These are phyloP conservation scores for Agrotis clavis DNA, from an alignment of 2,888 invertebrate species.

Conservation along the genomic window DNA sequence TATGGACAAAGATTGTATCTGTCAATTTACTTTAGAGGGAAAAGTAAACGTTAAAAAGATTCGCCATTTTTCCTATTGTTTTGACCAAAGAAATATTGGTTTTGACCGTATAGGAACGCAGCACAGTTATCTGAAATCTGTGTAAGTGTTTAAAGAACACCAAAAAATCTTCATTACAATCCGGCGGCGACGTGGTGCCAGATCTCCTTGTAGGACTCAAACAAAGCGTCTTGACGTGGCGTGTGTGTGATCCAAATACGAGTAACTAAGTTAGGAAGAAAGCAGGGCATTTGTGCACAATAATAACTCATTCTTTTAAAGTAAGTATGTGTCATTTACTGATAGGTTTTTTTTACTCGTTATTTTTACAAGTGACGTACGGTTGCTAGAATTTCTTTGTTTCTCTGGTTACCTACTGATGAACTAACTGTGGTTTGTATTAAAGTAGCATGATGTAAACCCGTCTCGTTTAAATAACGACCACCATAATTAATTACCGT, in stretches of 20 bases:
- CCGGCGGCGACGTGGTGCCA: constrained; percentile 22
- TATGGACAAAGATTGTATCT: constrained; percentile 53
- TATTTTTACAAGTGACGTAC: background rate
- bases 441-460: constrained; percentile 16
- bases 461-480: constrained; percentile 27
- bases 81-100: too few species aligned
- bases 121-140: constrained; percentile 29
- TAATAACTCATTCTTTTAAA: constrained; percentile 17
- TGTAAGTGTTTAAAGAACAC: constrained; percentile 19
- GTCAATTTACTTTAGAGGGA: constrained; percentile 52
- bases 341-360: background rate
- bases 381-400: background rate
- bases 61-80: constrained; percentile 11
- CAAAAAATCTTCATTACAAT: constrained; percentile 42
- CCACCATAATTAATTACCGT: constrained; percentile 28
- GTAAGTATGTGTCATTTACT: constrained; percentile 15
- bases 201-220: constrained; percentile 33
- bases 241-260: constrained; percentile 1
- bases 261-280: constrained; percentile 7
- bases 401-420: background rate
- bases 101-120: constrained; percentile 19
- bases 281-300: constrained; percentile 3
- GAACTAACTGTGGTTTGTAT: background rate
- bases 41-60: constrained; percentile 31
- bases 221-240: constrained; percentile 38